phyloP scores from a whole-genome alignment of 2,888 invertebrate species.

The Octonoba sinensis region DNA sequence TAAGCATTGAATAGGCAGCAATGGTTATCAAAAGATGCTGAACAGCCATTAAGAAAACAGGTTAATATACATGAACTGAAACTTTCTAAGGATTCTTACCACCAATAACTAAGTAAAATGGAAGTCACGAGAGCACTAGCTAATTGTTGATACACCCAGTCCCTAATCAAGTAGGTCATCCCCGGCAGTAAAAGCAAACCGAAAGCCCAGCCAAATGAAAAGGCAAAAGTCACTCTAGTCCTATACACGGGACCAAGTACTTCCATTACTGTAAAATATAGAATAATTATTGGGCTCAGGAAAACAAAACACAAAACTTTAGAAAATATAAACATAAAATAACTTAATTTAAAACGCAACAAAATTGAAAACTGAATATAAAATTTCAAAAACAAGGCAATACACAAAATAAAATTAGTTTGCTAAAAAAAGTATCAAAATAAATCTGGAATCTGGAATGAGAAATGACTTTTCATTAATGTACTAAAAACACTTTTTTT shows the following conservation, averaged over 20 bases:
- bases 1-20: no score
- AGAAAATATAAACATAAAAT: background rate
- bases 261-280: conserved; percentile 49
- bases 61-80: no score
- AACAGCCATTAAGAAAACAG: no score
- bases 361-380: background rate
- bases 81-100: conserved; percentile 26
- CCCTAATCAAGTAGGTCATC: conserved; percentile 53
- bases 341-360: background rate
- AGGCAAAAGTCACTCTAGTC: conserved; percentile 63
- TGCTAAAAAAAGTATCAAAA: background rate
- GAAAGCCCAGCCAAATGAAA: conserved; percentile 62
- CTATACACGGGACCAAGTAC: conserved; percentile 58
- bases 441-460: no score
- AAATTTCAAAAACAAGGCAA: background rate
- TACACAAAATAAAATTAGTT: background rate
- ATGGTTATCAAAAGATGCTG: no score
- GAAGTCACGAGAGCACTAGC: conserved; percentile 48
- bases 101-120: conserved; percentile 57
- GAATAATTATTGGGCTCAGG: background rate
- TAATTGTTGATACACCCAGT: conserved; percentile 58
- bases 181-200: conserved; percentile 52
- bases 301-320: background rate
- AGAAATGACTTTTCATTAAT: no score
- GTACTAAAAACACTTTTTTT: no score